Evolutionary conservation across 1,140 invertebrate genomes (phyloP), one percentile per base, ranked within the genome.

Genomic region (Ericerus pela): DNA sequence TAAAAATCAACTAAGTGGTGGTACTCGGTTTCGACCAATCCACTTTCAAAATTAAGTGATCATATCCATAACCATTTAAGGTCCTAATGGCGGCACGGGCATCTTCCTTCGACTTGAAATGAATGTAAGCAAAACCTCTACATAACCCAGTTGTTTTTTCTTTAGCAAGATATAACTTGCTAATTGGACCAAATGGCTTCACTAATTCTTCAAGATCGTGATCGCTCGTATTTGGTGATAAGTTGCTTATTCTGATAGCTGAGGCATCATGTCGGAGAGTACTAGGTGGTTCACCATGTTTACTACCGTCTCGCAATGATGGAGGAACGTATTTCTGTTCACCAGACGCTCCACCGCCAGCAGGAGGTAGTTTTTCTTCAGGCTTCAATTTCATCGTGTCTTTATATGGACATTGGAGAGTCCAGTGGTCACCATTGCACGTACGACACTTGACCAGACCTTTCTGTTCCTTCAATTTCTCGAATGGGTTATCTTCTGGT

Each of bases 341-440:
- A 24, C 67, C 58, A 16, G 63, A 68, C 51, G 73, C 65, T 0
- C 71, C 62, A 63, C 70, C 68, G 2, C 62, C 51, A 2, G 24
- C 54, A n/a, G 52, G 43, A 27, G 54, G 56, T 26, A 58, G 53
- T 27, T 58, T 58, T 27, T 58, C 53, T 18, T 58, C 56, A 16
- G 52, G 51, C 18, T 53, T 11, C 1, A 77, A 76, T 58, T 88
- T 72, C 59, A 80, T 75, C 64, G 82, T 89, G 63, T 95, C 88
- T 70, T 96, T 96, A 76, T 89, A 97, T 1, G 94, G 94, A 78
- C 94, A 98, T 62, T 90, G 90, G 43, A 88, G 81, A 5, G 92
- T 96, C 91, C 93, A 97, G 76, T 98, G 94, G 62, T 96, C 93
- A 16, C 88, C 88, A 65, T 89, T 89, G 73, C 93, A 98, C 56